Evolutionary conservation across 2,888 invertebrate genomes (phyloP).

Genomic region (Heteromyza rotundicornis): DNA sequence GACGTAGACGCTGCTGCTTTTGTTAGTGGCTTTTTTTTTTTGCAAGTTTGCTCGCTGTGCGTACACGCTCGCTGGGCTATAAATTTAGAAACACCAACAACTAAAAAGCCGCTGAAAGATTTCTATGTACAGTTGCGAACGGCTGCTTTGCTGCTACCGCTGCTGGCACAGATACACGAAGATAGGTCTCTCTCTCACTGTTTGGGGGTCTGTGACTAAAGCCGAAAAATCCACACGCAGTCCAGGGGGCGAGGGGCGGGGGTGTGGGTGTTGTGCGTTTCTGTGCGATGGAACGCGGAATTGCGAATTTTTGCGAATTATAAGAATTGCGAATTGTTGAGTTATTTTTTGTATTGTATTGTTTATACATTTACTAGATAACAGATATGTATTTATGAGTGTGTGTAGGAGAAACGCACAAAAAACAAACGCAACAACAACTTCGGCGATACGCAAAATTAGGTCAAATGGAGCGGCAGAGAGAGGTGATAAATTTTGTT

Average conservation of each 20-base stretch:
- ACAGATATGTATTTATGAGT: background rate
- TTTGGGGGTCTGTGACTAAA: background rate
- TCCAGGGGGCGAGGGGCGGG: background rate
- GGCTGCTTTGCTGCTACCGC: background rate
- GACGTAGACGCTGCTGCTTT: no score
- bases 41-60: no score
- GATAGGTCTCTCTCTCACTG: no score
- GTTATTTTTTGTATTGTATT: constrained; percentile 23
- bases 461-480: constrained; percentile 19
- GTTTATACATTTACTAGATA: background rate
- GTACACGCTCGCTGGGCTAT: no score
- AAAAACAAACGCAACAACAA: background rate
- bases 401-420: constrained; percentile 1
- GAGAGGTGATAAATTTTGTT: constrained; percentile 8
- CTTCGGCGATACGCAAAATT: constrained; percentile 20
- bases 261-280: background rate
- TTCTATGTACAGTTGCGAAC: background rate
- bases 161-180: no score
- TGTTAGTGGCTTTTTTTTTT: no score
- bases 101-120: background rate
- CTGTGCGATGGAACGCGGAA: constrained; percentile 11
- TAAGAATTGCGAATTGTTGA: constrained; percentile 3
- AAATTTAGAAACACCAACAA: constrained; percentile 34
- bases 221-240: background rate
- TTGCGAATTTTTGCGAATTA: constrained; percentile 16